These are phyloP conservation scores for Psephotus haematonotus DNA, from an alignment of 2,113 vertebrate genomes.

Conservation along the genomic window DNA sequence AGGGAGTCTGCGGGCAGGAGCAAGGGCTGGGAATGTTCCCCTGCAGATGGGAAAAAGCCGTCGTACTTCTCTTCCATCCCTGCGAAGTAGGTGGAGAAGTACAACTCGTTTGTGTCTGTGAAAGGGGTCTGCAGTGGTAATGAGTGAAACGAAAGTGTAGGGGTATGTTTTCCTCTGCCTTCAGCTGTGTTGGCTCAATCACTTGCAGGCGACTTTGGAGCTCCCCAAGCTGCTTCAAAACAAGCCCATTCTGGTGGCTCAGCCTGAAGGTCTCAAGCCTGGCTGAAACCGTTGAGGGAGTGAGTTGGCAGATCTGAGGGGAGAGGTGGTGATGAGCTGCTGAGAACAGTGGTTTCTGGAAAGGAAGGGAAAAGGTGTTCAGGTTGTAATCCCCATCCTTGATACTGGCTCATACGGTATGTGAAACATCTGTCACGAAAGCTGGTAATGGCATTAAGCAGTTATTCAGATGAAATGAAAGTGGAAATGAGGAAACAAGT, in stretches of 20 bases:
- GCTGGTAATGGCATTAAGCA: background rate
- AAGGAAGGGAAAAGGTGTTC: background rate
- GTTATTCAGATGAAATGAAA: background rate
- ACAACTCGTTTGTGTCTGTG: fast-evolving
- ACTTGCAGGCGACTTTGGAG: background rate
- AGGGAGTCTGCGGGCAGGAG: background rate
- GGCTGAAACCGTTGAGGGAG: background rate
- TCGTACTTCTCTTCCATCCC: background rate
- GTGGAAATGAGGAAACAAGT: background rate
- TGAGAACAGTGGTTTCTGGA: background rate
- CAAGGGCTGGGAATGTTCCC: background rate
- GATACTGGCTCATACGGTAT: fast-evolving
- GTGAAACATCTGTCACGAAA: background rate
- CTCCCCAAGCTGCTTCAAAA: background rate
- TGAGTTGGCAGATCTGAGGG: background rate
- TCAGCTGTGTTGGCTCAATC: background rate
- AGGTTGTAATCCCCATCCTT: background rate
- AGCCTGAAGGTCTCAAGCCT: background rate
- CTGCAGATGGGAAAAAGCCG: fast-evolving
- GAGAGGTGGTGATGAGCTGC: background rate
- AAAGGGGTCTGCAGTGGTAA: fast-evolving
- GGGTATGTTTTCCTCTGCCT: background rate
- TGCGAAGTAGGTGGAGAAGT: background rate
- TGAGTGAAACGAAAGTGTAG: fast-evolving
- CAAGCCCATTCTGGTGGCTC: background rate